A percentile compares a stretch with the other conserved stretches of the same genome.
phyloP scores from a whole-genome alignment of 2,113 vertebrate genomes.

The Pelobates fuscus region DNA sequence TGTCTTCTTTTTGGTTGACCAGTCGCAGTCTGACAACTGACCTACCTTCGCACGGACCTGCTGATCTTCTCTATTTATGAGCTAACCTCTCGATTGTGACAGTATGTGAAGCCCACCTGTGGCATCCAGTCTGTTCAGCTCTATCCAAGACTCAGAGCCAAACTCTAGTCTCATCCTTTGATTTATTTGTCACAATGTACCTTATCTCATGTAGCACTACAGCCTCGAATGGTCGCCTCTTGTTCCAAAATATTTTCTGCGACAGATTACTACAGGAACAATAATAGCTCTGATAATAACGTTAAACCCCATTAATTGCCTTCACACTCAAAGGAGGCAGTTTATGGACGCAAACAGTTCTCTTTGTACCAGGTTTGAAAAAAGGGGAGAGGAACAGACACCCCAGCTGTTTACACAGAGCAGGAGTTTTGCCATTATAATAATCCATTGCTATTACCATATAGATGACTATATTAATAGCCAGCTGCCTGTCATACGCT shows the following conservation, averaged over 20 bases:
- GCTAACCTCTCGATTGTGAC: neutral
- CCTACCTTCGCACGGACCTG: neutral
- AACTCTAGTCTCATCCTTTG: too few relatives aligned
- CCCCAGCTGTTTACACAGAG: conserved; percentile 5
- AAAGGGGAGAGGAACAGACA: neutral
- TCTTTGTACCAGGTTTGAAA: neutral
- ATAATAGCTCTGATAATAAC: neutral
- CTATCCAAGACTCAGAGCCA: too few relatives aligned
- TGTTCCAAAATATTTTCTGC: too few relatives aligned
- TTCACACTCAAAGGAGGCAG: neutral
- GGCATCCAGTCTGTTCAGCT: too few relatives aligned
- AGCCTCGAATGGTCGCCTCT: too few relatives aligned
- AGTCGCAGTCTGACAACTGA: neutral
- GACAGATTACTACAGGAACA: too few relatives aligned
- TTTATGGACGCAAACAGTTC: neutral
- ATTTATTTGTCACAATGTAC: too few relatives aligned
- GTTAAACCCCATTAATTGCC: neutral
- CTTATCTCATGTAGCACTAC: too few relatives aligned
- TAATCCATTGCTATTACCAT: conserved; percentile 24
- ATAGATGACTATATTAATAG: conserved; percentile 31
- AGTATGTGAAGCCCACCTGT: neutral
- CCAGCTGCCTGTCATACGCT: neutral
- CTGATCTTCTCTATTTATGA: neutral
- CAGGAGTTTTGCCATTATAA: neutral
- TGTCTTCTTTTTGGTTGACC: neutral